Evolutionary conservation across 2,888 invertebrate genomes (phyloP), one percentile per base, ranked within the genome.

Genomic region (Caenorhabditis doughertyi): DNA sequence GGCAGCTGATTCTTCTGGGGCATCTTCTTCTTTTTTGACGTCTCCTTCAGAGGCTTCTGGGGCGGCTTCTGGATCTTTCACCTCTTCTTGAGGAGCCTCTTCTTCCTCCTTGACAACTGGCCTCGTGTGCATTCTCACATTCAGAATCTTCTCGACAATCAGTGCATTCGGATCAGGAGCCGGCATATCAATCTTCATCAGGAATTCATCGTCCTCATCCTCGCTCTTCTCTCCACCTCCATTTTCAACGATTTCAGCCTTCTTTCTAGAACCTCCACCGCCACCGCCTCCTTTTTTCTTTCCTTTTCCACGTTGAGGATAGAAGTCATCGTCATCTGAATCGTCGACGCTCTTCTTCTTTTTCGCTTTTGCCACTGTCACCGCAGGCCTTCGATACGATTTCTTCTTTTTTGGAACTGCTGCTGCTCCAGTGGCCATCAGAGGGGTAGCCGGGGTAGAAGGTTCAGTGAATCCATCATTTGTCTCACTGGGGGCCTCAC

Each of bases 1-100:
- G 27, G 92, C 92, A 84, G 92, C 92, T 60, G 89, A 83, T 21
- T 65, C 49, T 32, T 83, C 74, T 32, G 25, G 85, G 92, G 93
- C 25, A 23, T 64, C 84, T 92, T 92, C 85, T 92, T 92, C n/a
- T 92, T 85, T 81, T 92, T 92, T 44, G 16, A 55, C 67, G 2
- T 25, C 51, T 16, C 92, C 92, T 58, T 89, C 84, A 11, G 29
- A 67, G 18, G 23, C 86, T 92, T 92, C 85, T 92, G 92, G 84
- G 92, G 92, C 16, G 32, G n/a, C 72, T 7, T 21, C 71, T 21
- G 3, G 13, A 13, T 13, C 39, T 39, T 65, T 70, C 35, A 92
- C 92, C 32, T 92, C 92, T 0, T 91, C 92, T 83, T 92, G 92
- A 60, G 89, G 83, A 2, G 18, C 35, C 18, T 58, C 58, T n/a